Evolutionary conservation across 2,113 vertebrate genomes (phyloP).

Genomic region (Mola mola): DNA sequence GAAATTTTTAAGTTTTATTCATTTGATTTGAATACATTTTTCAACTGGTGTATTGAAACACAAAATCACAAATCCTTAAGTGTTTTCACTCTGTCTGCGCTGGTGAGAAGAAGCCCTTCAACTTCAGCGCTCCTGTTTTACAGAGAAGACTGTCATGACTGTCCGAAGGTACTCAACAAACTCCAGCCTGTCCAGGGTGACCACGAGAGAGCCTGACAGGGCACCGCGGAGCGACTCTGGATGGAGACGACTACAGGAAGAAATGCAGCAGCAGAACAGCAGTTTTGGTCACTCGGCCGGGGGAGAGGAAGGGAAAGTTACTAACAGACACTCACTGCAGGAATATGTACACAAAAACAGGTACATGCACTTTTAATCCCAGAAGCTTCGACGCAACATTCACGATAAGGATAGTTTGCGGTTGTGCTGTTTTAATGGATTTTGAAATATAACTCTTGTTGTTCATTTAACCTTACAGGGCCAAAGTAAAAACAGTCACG

Average conservation of each 20-base stretch:
- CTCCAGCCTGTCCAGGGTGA: constrained; percentile 64
- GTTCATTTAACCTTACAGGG: constrained; percentile 71
- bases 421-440: neutral
- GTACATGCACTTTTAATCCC: constrained; percentile 60
- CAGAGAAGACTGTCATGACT: constrained; percentile 90
- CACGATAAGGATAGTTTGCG: no score
- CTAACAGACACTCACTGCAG: constrained; percentile 77
- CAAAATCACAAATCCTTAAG: no score
- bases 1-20: no score
- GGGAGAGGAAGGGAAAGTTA: constrained; percentile 45
- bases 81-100: no score
- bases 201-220: constrained; percentile 45
- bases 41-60: no score
- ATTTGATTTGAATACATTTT: no score
- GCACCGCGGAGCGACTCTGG: constrained; percentile 32
- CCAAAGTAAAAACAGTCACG: constrained; percentile 91
- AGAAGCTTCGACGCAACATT: neutral
- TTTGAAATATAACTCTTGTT: neutral
- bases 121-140: no score
- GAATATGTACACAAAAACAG: constrained; percentile 83
- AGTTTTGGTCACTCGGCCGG: constrained; percentile 21
- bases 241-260: constrained; percentile 70
- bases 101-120: no score
- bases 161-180: constrained; percentile 88
- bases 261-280: constrained; percentile 34